phyloP scores from a whole-genome alignment of 1,140 invertebrate species.

The Pachypeltis micranthus region DNA sequence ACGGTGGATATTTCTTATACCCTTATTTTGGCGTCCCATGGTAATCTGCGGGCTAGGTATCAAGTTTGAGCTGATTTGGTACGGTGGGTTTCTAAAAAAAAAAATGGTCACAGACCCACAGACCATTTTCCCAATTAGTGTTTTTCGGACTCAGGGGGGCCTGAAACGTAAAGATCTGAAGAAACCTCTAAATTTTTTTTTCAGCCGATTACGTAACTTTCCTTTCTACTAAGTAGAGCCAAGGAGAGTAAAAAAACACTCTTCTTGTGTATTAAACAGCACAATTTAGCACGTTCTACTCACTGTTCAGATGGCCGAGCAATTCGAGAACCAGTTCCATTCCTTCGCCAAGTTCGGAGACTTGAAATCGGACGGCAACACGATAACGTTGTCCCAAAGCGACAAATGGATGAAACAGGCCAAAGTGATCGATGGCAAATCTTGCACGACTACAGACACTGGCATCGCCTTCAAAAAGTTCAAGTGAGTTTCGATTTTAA shows the following conservation, averaged over 20 bases:
- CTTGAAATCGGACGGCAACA: slow-evolving; percentile 70
- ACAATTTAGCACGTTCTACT: not conserved
- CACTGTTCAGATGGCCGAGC: not conserved
- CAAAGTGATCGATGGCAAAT: slow-evolving; percentile 80
- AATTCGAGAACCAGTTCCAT: slow-evolving; percentile 41
- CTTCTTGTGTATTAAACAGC: not conserved
- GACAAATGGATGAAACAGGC: slow-evolving; percentile 95
- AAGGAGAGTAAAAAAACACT: not conserved
- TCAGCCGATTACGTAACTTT: too few species aligned
- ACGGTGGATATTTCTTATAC: too few species aligned
- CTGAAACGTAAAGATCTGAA: too few species aligned
- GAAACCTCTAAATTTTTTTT: too few species aligned
- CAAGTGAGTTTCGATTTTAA: slow-evolving; percentile 42
- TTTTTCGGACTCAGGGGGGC: too few species aligned
- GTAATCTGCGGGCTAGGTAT: too few species aligned
- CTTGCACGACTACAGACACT: slow-evolving; percentile 78
- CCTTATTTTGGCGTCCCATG: too few species aligned
- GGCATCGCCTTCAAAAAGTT: slow-evolving; percentile 81
- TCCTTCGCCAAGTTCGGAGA: slow-evolving; percentile 80
- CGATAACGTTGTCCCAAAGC: slow-evolving; percentile 73
- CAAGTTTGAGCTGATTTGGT: too few species aligned
- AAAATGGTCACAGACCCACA: too few species aligned
- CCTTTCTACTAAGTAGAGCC: too few species aligned
- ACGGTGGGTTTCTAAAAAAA: too few species aligned
- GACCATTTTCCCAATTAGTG: too few species aligned